Base-by-base conservation (phyloP, 2,797 vertebrate genomes). In the Cyclura pinguis region DNA sequence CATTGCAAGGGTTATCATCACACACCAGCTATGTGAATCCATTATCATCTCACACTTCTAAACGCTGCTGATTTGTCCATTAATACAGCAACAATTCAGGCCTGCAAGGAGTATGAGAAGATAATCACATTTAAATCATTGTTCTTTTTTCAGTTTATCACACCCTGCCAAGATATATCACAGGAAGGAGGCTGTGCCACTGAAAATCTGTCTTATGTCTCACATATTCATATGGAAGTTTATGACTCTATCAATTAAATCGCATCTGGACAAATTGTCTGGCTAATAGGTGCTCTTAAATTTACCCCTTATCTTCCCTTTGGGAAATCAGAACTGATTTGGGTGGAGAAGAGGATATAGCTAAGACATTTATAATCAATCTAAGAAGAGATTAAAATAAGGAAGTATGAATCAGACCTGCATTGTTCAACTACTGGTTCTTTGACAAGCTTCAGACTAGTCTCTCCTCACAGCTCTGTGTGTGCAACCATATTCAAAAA, bases 11-110 rank as follows among this genome's bases (percentile, higher is more conserved):
- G 91, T 95, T 96, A 94, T 95, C 94, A 38, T 85, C 72, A 86
- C n/a, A 87, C 35, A 94, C 92, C 93, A 96, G 92, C 93, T 93
- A 93, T 92, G 92, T 93, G 94, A 94, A 93, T 94, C 92, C 86
- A 93, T 95, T 94, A 95, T 94, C 88, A 93, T 93, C 93, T 93
- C 92, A 62, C 84, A 94, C 73, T 85, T 93, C 83, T 95, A 95
- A 95, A 90, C 93, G 90, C 80, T 94, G 89, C 89, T 95, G 93
- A 93, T 95, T 83, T 95, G 92, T 93, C 93, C 88, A 92, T 94
- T 96, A 93, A 80, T 91, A 90, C 89, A 92, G 83, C 91, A 93
- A 88, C 90, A 95, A 92, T 84, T 95, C 42, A 69, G 84, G 80
- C 62, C 94, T 87, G 88, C 80, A 93, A 93, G 72, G 82, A 96